Evolutionary conservation across 2,797 vertebrate species (phyloP).

Genomic region (Poecilia velifera): DNA sequence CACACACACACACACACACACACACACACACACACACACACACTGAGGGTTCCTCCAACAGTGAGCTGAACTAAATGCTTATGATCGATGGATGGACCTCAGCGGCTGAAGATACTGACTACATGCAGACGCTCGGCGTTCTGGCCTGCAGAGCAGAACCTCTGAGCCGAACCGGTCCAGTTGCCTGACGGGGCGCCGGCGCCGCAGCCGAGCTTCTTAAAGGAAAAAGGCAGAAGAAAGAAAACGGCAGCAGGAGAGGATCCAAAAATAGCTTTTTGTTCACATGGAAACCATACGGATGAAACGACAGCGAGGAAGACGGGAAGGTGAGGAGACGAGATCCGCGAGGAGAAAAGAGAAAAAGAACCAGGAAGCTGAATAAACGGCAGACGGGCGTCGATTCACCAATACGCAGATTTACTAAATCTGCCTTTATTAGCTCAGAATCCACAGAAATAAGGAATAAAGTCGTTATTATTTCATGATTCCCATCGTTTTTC

Average conservation of each 20-base stretch:
- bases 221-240: slow-evolving; percentile 1
- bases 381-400: background rate
- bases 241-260: background rate
- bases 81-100: too few relatives aligned
- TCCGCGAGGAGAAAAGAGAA: background rate
- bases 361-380: background rate
- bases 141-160: too few relatives aligned
- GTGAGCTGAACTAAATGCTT: too few relatives aligned
- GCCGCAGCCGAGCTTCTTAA: background rate
- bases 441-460: background rate
- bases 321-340: background rate
- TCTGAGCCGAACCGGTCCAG: background rate
- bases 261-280: slow-evolving; percentile 69
- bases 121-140: too few relatives aligned
- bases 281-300: slow-evolving; percentile 65
- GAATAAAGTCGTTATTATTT: background rate
- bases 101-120: too few relatives aligned
- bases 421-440: background rate
- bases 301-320: background rate
- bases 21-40: too few relatives aligned
- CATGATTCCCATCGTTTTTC: too few relatives aligned
- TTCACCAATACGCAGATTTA: background rate
- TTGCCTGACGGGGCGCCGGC: background rate
- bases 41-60: too few relatives aligned
- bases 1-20: too few relatives aligned